Conservation (phyloP, 1,140 invertebrate genomes). For the Microplitis demolitor region DNA sequence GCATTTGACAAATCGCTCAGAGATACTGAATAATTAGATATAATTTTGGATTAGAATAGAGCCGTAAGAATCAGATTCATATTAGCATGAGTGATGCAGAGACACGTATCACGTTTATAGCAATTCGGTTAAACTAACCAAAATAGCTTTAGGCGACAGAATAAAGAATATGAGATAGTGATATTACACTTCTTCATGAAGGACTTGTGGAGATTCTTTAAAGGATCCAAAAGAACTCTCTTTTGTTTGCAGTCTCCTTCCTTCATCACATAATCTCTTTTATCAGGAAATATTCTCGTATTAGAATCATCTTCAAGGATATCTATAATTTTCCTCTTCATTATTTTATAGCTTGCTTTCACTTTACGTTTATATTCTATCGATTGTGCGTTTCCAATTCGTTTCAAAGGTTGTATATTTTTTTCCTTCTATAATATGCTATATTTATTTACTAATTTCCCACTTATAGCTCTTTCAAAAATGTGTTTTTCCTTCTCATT, state of each 20-base stretch:
- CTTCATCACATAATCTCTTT: conserved; percentile 11
- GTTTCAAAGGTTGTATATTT: background rate
- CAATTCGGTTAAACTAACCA: background rate
- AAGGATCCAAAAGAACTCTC: background rate
- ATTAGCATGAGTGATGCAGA: background rate
- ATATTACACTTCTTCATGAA: background rate
- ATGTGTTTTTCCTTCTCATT: background rate
- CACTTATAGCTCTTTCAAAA: background rate
- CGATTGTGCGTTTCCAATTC: background rate
- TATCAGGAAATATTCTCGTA: background rate
- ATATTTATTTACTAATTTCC: background rate
- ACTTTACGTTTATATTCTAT: background rate
- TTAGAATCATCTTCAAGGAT: background rate
- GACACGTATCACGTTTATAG: background rate
- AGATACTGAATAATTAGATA: background rate
- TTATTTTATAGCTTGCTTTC: background rate
- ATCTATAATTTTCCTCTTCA: background rate
- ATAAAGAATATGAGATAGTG: background rate
- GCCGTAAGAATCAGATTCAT: background rate
- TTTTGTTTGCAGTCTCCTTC: conserved; percentile 9
- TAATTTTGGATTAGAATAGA: background rate
- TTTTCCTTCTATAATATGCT: background rate
- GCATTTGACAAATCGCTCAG: background rate
- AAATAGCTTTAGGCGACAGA: background rate
- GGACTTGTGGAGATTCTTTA: conserved; percentile 13